A percentile compares a stretch with the other conserved stretches of the same genome.
These are phyloP conservation scores for Diaphora mendica DNA, from an alignment of 2,888 invertebrate species.

Conservation along the genomic window DNA sequence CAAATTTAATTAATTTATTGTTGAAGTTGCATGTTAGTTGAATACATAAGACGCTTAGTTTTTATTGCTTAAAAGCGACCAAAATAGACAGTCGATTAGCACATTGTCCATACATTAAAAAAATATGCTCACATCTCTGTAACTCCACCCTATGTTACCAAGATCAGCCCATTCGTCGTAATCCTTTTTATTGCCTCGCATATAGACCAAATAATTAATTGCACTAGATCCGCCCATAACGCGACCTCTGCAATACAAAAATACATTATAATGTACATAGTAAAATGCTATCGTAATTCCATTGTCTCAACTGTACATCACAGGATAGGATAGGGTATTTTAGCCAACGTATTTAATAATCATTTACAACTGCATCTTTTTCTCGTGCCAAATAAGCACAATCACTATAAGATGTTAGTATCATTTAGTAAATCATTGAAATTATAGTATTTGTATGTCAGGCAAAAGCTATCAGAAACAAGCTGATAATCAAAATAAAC, in stretches of 20 bases:
- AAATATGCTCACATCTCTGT: constrained; percentile 74
- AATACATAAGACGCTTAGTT: not conserved
- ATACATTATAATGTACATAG: not conserved
- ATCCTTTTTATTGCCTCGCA: constrained; percentile 87
- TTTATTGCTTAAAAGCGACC: not conserved
- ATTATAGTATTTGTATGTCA: not conserved
- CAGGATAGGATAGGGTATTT: not conserved
- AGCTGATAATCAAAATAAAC: not conserved
- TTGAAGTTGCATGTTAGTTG: not conserved
- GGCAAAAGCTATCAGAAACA: not conserved
- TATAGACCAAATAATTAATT: constrained; percentile 89
- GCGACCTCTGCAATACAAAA: constrained; percentile 80
- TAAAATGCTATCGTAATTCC: not conserved
- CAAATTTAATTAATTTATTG: not conserved
- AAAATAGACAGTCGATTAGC: not conserved
- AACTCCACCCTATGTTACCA: constrained; percentile 88
- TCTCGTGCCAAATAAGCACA: not conserved
- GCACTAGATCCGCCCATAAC: constrained; percentile 91
- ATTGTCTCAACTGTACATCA: not conserved
- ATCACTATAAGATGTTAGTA: not conserved
- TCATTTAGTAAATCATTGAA: not conserved
- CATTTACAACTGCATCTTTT: not conserved
- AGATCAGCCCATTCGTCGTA: constrained; percentile 89
- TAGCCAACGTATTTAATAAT: not conserved
- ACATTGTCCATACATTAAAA: not conserved